Conservation (phyloP, 2,113 vertebrate genomes). For the Odontophorus gujanensis region DNA sequence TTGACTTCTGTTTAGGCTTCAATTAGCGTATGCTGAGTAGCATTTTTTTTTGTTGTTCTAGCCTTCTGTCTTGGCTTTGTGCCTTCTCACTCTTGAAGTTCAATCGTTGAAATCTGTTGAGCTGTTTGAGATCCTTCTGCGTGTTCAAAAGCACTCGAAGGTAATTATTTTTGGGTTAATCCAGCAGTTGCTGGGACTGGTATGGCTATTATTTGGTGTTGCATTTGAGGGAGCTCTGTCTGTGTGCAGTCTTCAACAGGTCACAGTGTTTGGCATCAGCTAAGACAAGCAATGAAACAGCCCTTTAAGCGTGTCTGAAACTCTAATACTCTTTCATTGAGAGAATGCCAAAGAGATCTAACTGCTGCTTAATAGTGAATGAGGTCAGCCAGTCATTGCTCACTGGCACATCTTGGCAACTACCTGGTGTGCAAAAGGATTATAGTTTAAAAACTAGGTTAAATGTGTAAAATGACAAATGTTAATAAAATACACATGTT, state of each 20-base stretch:
- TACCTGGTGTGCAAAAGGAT: not conserved
- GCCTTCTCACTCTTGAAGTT: slow-evolving; percentile 92
- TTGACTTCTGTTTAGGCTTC: not conserved
- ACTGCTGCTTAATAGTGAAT: not conserved
- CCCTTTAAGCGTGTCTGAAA: not conserved
- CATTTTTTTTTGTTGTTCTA: slow-evolving; percentile 57
- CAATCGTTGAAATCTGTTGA: slow-evolving; percentile 88
- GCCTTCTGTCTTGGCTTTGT: slow-evolving; percentile 95
- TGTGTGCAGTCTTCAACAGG: not conserved
- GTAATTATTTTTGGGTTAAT: slow-evolving; percentile 56
- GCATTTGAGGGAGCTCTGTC: not conserved
- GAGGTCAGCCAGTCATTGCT: not conserved
- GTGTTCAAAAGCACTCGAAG: slow-evolving; percentile 92
- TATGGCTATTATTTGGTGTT: rapidly evolving
- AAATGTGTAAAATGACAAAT: not conserved
- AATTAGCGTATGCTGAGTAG: not conserved
- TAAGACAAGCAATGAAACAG: not conserved
- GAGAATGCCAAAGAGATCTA: not conserved
- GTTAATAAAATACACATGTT: not conserved
- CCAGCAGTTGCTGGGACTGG: not conserved
- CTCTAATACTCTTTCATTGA: rapidly evolving
- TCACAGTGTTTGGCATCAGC: not conserved
- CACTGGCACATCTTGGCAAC: not conserved
- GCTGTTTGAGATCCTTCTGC: slow-evolving; percentile 87
- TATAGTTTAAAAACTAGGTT: not conserved